Evolutionary conservation across 2,113 vertebrate species (phyloP), one percentile per base, ranked within the genome.

Genomic region (Cynoglossus semilaevis): DNA sequence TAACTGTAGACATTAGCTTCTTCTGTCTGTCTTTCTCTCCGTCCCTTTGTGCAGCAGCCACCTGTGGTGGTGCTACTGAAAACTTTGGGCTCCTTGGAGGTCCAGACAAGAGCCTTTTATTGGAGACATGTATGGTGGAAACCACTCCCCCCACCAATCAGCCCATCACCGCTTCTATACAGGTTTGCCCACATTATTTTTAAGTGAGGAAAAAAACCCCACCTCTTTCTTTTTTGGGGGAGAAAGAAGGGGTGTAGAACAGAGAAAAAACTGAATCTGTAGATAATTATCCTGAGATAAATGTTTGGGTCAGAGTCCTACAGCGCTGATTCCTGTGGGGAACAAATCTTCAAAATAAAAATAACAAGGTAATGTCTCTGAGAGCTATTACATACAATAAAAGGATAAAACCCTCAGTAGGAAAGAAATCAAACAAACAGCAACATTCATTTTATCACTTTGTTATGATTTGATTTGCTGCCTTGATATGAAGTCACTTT

Each of bases 61-160:
- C 51, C 81, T 74, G 56, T 67, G 76, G 56, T 67, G 76, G 76
- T 91, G 85, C 86, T 85, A 86, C 85, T 79, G 85, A 74, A 87
- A 88, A 82, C 70, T 88, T 89, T 85, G 69, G 83, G 83, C 79
- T 89, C 81, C 81, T 82, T 54, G 50, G 68, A 85, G 76, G 83
- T 87, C 68, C 79, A 75, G 63, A 85, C 81, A 82, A 89, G 87
- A 85, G 84, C 83, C 87, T 92, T 92, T 91, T 92, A 91, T 92
- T 90, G 81, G 66, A 85, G 57, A 69, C 59, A 56, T 59, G 74
- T 65, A 58, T 70, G 82, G 74, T 59, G 53, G 45, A 88, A 77
- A 88, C 88, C 90, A 88, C 90, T 88, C 90, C 91, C 87, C 82
- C 82, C 75, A 80, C 51, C 76, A 74, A 54, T 82, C 79, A 84